These are phyloP conservation scores for Drosophila acutilabella DNA, from an alignment of 2,888 invertebrate species.

Conservation along the genomic window DNA sequence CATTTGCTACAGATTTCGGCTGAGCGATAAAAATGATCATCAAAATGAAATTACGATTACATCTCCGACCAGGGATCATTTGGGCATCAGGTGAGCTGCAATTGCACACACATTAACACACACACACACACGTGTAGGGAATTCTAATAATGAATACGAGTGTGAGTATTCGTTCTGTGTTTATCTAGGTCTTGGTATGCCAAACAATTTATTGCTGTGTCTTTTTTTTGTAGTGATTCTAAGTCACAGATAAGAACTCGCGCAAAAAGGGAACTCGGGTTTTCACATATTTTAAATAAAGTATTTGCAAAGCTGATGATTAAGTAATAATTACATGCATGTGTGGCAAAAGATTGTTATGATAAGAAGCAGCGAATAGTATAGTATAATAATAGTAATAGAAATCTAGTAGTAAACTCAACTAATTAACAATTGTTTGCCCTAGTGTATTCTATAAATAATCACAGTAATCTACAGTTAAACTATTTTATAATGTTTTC, in stretches of 20 bases:
- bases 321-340: not conserved
- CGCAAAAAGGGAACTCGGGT: not conserved
- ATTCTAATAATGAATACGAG: slow-evolving; percentile 55
- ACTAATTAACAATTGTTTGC: too few relatives aligned
- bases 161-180: not conserved
- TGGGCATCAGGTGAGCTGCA: slow-evolving; percentile 32
- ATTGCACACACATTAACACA: slow-evolving; percentile 5
- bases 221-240: slow-evolving; percentile 22
- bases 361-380: too few relatives aligned
- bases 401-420: too few relatives aligned
- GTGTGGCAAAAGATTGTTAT: not conserved
- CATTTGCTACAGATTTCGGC: slow-evolving; percentile 78
- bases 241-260: slow-evolving; percentile 18
- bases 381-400: too few relatives aligned
- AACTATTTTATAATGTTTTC: not conserved
- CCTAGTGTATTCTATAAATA: too few relatives aligned
- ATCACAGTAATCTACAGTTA: too few relatives aligned
- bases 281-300: slow-evolving; percentile 7
- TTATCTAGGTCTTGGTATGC: slow-evolving; percentile 53
- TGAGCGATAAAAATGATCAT: slow-evolving; percentile 69
- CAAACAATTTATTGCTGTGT: slow-evolving; percentile 33
- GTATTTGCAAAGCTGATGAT: slow-evolving; percentile 10
- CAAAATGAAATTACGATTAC: slow-evolving; percentile 73
- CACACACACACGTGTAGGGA: slow-evolving; percentile 49
- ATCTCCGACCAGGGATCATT: slow-evolving; percentile 35